Evolutionary conservation across 2,113 vertebrate species (phyloP), one percentile per base, ranked within the genome.

Genomic region (Hypomesus transpacificus): DNA sequence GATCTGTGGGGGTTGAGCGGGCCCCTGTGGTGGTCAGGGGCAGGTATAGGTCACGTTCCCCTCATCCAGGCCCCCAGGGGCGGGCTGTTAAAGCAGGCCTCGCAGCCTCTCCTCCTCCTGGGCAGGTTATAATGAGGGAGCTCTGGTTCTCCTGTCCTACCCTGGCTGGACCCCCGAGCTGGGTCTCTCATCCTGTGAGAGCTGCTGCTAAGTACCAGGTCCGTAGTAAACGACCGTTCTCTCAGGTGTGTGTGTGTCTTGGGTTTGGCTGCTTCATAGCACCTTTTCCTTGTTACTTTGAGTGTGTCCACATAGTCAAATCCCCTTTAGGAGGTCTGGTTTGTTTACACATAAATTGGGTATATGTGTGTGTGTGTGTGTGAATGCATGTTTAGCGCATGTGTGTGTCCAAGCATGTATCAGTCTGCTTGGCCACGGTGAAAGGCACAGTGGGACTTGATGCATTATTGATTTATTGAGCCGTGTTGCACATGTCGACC

Each of bases 401-500:
- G 57, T 46, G 46, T 70, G 51, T 61, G 59, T 66, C n/a, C 11
- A 51, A 50, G 64, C 46, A 22, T 52, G 65, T 17, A 13, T 51
- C 61, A 22, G 52, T 53, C 58, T 65, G 52, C 73, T 80, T 61
- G 75, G 67, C 57, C 21, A 18, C 60, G 77, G 74, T 81, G 76
- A 77, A 78, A 80, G 80, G 79, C 72, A 75, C 3, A 63, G 69
- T 52, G 70, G 80, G 75, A 75, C 56, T 1, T 85, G 69, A 24
- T 89, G 61, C 86, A 88, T 88, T 87, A 88, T 89, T 88, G 75
- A 88, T 88, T 72, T 74, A 84, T 86, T 3, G 65, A 64, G 34
- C 74, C 83, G 70, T 86, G 85, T 78, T 81, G 83, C 88, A 89
- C 86, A 87, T 87, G 87, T 83, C 70, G 79, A 68, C 79, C 77